Conservation (phyloP, 2,113 vertebrate species). For the Tachysurus fulvidraco region DNA sequence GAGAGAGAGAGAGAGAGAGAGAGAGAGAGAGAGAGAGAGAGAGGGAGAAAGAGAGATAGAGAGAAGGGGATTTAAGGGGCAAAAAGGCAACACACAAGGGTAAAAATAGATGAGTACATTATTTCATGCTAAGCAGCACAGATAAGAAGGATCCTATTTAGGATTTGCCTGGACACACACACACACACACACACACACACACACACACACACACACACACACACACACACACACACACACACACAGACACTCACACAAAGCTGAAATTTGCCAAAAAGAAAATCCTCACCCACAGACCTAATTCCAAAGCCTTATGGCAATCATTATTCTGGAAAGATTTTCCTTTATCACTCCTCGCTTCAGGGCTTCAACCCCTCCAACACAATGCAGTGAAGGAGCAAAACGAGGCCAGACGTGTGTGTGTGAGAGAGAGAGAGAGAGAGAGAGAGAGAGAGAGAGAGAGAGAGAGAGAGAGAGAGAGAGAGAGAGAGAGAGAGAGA, state of each 20-base stretch:
- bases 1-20: background rate
- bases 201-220: background rate
- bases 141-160: conserved; percentile 23
- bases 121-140: conserved; percentile 26
- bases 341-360: conserved; percentile 1
- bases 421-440: background rate
- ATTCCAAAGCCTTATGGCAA: conserved; percentile 40
- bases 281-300: conserved; percentile 47
- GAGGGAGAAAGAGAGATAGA: background rate
- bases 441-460: conserved; percentile 9
- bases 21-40: conserved; percentile 10
- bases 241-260: background rate
- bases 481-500: background rate
- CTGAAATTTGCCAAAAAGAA: conserved; percentile 23
- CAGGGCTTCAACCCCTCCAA: conserved; percentile 21
- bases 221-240: background rate
- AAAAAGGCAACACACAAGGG: conserved; percentile 6
- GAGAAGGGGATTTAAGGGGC: background rate
- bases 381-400: conserved; percentile 46
- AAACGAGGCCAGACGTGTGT: background rate
- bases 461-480: background rate
- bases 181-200: background rate
- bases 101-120: conserved; percentile 47
- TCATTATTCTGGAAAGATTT: conserved; percentile 37
- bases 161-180: conserved; percentile 17